Conservation (phyloP, 1,140 invertebrate species). For the Akabosia matsudoensis region DNA sequence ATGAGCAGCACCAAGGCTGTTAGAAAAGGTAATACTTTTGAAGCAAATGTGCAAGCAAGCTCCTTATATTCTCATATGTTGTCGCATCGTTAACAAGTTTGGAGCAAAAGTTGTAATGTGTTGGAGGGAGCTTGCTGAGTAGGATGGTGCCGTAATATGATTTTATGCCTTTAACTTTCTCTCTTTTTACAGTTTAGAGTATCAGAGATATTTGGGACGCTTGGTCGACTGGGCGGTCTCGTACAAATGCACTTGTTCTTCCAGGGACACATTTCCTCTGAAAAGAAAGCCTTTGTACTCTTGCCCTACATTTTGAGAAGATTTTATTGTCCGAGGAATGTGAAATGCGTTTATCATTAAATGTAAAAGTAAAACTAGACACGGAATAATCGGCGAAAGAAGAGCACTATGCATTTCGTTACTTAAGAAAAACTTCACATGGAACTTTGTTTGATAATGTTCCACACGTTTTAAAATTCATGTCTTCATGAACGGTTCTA, state of each 20-base stretch:
- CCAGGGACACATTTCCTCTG: not conserved
- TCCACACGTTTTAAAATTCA: too few species aligned
- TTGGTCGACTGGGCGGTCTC: not conserved
- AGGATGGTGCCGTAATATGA: not conserved
- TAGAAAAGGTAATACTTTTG: not conserved
- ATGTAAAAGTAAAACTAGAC: not conserved
- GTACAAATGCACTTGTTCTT: not conserved
- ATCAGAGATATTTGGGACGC: too few species aligned
- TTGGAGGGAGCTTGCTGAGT: not conserved
- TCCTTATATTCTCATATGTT: not conserved
- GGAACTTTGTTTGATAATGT: too few species aligned
- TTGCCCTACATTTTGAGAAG: constrained; percentile 1
- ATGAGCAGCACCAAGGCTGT: not conserved
- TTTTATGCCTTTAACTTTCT: not conserved
- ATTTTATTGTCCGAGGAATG: not conserved
- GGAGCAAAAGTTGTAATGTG: not conserved
- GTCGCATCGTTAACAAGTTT: not conserved
- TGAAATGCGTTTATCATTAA: not conserved
- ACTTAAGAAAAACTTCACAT: too few species aligned
- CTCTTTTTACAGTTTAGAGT: too few species aligned
- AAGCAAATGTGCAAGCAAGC: not conserved
- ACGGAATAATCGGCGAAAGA: not conserved
- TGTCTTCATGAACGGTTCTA: too few species aligned
- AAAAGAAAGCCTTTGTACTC: not conserved
- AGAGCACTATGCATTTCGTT: too few species aligned